Evolutionary conservation across 2,888 invertebrate genomes (phyloP).

Genomic region (Pandemis cinnamomeana): DNA sequence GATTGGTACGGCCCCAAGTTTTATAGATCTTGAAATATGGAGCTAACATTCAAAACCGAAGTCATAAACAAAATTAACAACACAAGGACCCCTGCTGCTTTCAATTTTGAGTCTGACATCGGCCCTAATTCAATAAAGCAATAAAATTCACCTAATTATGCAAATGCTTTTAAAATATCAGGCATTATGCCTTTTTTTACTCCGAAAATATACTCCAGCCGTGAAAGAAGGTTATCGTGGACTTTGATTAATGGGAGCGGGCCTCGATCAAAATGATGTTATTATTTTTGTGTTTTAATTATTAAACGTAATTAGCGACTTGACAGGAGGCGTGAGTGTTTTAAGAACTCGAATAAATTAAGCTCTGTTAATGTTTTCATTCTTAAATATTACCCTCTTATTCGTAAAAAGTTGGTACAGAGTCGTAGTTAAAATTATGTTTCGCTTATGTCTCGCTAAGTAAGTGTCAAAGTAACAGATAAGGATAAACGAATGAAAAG

Average conservation of each 20-base stretch:
- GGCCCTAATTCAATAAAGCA: constrained; percentile 84
- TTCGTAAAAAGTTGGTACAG: too few species aligned
- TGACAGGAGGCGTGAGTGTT: constrained; percentile 57
- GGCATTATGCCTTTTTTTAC: constrained; percentile 73
- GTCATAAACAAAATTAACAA: constrained; percentile 85
- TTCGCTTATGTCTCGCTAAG: too few species aligned
- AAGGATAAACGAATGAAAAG: too few species aligned
- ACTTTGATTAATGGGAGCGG: constrained; percentile 72
- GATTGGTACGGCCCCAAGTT: constrained; percentile 70
- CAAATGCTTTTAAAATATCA: constrained; percentile 81
- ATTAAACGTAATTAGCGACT: constrained; percentile 61
- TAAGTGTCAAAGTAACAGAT: too few species aligned
- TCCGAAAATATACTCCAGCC: constrained; percentile 74
- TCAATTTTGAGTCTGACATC: constrained; percentile 84
- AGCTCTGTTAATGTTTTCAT: constrained; percentile 16
- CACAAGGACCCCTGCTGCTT: constrained; percentile 81
- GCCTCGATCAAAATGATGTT: constrained; percentile 64
- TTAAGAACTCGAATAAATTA: constrained; percentile 36
- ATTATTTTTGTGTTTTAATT: constrained; percentile 68
- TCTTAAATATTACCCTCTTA: not conserved
- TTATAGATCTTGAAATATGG: constrained; percentile 79
- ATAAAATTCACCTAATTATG: constrained; percentile 85
- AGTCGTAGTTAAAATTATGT: too few species aligned
- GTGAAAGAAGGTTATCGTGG: constrained; percentile 67
- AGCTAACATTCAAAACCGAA: constrained; percentile 79